Conservation (phyloP, 92 coral and sea anemone species). For the Porites rus region DNA sequence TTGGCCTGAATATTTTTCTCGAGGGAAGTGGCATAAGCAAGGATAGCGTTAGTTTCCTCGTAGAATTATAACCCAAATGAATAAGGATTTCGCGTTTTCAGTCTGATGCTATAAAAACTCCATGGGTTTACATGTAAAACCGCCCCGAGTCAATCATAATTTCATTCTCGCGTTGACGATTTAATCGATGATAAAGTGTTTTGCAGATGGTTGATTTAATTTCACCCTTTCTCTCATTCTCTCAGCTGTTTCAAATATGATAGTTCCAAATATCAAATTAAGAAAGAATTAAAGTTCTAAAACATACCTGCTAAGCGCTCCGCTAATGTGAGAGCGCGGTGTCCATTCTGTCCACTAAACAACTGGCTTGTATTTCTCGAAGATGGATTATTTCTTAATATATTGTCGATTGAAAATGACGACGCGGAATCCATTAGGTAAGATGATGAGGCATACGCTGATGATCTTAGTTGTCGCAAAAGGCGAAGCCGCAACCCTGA, state of each 20-base stretch:
- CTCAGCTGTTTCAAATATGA: too few species aligned
- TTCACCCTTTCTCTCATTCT: too few species aligned
- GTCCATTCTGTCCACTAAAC: conserved; percentile 17
- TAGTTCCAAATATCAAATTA: neutral
- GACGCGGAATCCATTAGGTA: conserved; percentile 33
- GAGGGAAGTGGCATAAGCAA: neutral
- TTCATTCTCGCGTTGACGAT: neutral
- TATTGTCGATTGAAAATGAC: conserved; percentile 94
- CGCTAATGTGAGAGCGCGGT: conserved; percentile 91
- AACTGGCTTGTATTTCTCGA: conserved; percentile 36
- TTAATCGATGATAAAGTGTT: neutral
- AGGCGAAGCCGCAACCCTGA: neutral
- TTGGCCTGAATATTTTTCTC: neutral
- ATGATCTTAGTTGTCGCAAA: neutral
- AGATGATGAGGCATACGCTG: neutral
- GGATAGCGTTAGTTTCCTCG: neutral
- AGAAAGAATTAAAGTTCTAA: neutral
- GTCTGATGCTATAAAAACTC: neutral
- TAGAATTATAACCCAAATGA: neutral
- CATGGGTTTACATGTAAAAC: neutral
- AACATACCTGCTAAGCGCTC: conserved; percentile 96
- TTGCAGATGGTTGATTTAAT: neutral
- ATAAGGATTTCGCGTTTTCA: neutral
- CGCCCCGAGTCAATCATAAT: neutral
- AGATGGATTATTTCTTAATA: conserved; percentile 79